Evolutionary conservation across 23 tunicate species (phyloP).

Genomic region (Botrylloides violaceus): DNA sequence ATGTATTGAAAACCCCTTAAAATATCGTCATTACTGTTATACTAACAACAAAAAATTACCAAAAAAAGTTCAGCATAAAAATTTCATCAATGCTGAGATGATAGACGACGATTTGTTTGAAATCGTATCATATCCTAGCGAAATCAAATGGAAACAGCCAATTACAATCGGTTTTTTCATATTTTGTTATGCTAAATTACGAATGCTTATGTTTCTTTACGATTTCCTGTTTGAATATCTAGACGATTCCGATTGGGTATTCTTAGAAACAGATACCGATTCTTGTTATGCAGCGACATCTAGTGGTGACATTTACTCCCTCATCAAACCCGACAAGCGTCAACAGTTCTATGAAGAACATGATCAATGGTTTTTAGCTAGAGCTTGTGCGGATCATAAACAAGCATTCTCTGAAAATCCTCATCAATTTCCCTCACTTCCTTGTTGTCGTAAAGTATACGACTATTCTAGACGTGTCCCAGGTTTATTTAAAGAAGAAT

Average conservation of each 20-base stretch:
- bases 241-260: neutral
- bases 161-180: neutral
- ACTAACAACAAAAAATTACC: neutral
- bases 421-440: too few relatives aligned
- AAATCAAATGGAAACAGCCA: neutral
- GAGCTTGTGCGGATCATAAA: neutral
- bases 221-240: neutral
- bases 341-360: neutral
- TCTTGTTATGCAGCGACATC: neutral
- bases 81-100: neutral
- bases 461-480: too few relatives aligned
- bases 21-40: neutral
- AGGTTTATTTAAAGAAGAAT: too few relatives aligned
- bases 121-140: neutral
- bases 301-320: neutral
- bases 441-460: too few relatives aligned
- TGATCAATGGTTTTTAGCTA: neutral
- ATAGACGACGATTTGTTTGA: neutral
- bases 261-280: neutral
- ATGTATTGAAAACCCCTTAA: neutral
- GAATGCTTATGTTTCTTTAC: neutral
- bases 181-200: neutral
- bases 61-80: neutral
- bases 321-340: neutral
- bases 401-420: too few relatives aligned